These are phyloP conservation scores for Perizoma flavofasciatum DNA, from an alignment of 2,888 invertebrate species.

Conservation along the genomic window DNA sequence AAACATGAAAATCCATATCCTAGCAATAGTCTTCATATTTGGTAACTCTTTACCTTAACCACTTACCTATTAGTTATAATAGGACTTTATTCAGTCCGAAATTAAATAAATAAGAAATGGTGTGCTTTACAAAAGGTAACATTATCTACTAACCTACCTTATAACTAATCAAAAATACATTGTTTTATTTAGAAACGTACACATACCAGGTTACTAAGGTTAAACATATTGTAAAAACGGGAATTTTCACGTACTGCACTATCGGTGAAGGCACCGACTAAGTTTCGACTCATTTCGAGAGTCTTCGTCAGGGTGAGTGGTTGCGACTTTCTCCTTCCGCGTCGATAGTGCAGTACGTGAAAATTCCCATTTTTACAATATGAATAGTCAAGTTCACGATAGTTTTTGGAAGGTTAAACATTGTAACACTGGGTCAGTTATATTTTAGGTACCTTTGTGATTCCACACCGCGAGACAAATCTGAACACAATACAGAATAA, in stretches of 20 bases:
- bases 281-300: no score
- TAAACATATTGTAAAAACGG: no score
- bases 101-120: not conserved
- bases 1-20: not conserved
- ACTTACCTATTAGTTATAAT: not conserved
- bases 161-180: not conserved
- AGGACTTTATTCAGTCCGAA: not conserved
- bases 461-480: slow-evolving; percentile 3
- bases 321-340: no score
- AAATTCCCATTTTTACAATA: no score
- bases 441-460: not conserved
- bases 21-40: slow-evolving; percentile 34
- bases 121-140: not conserved
- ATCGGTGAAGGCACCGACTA: no score
- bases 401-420: not conserved
- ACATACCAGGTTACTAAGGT: not conserved
- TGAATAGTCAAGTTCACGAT: no score
- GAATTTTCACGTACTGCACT: no score
- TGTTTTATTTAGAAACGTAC: not conserved
- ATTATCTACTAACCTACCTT: not conserved
- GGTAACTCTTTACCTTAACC: slow-evolving; percentile 48
- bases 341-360: no score
- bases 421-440: slow-evolving; percentile 1
- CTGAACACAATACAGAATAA: slow-evolving; percentile 23
- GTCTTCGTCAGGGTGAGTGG: no score